Conservation (phyloP, 35 echinoderm and acorn worm genomes). For the Hemicentrotus pulcherrimus region DNA sequence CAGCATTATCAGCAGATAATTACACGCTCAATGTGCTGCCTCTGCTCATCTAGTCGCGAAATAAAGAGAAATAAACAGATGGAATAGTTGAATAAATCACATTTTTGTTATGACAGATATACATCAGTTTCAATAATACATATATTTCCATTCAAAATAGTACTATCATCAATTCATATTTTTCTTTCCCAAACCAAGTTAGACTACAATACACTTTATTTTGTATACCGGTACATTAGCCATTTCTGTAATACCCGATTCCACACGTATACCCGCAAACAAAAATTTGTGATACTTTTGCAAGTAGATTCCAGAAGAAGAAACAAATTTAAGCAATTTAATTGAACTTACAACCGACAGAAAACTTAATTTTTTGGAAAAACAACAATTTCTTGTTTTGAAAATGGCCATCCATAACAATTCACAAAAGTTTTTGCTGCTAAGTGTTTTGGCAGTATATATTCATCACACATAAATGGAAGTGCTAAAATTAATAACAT, state of each 20-base stretch:
- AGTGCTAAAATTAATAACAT: too few relatives aligned
- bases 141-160: background rate
- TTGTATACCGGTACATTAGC: background rate
- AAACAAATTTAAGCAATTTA: background rate
- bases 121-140: background rate
- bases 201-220: background rate
- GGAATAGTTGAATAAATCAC: background rate
- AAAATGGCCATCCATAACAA: too few relatives aligned
- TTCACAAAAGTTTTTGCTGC: too few relatives aligned
- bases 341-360: too few relatives aligned
- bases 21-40: too few relatives aligned
- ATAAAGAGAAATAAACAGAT: background rate
- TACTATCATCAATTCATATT: background rate
- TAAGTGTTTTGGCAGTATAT: too few relatives aligned
- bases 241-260: background rate
- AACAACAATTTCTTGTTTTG: too few relatives aligned
- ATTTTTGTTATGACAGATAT: background rate
- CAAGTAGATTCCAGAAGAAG: background rate
- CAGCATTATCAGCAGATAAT: too few relatives aligned
- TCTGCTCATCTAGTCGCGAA: background rate
- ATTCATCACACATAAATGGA: too few relatives aligned
- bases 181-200: background rate
- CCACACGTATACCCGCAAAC: background rate
- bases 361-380: too few relatives aligned
- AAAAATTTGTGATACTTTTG: background rate